Evolutionary conservation across 2,888 invertebrate species (phyloP), one percentile per base, ranked within the genome.

Genomic region (Melipona bicolor): DNA sequence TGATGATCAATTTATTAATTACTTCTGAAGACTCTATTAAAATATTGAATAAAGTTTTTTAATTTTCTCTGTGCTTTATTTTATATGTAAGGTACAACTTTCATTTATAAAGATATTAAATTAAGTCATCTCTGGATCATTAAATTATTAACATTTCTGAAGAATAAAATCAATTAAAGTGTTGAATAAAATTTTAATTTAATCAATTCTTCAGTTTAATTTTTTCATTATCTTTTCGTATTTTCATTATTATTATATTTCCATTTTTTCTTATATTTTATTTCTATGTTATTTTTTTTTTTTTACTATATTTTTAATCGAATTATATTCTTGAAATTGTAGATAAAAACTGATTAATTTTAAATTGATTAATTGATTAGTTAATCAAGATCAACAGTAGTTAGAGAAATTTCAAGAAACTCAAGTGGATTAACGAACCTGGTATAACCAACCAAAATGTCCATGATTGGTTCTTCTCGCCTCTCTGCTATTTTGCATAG

Each of bases 361-460:
- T 32, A 32, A 32, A 32, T 32, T 32, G 32, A 32, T 32, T 3
- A 3, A 32, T 32, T 32, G 32, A 32, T 2, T 65, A 27, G 52
- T 21, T 59, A 74, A 67, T 74, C 24, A 24, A n/a, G 15, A 50
- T 17, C n/a, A 72, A 73, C 11, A n/a, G 4, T 52, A 52, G 17
- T 70, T 24, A 59, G 13, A 64, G 17, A 32, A 15, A 52, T 69
- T 61, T 19, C 27, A 27, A 49, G 0, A 49, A 15, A 13, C 70
- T 49, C 21, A 59, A 4, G 19, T 49, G n/a, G 13, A 4, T 64
- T 52, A 68, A 81, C 88, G 24, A 88, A 88, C 88, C 88, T 88
- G 86, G 36, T 88, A 88, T 27, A 81, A 77, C 61, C 76, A 78
- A 49, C 71, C 86, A 56, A 88, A 88, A 11, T 73, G 70, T 43